Base-by-base conservation (phyloP, 2,797 vertebrate species). In the Sphaeramia orbicularis region DNA sequence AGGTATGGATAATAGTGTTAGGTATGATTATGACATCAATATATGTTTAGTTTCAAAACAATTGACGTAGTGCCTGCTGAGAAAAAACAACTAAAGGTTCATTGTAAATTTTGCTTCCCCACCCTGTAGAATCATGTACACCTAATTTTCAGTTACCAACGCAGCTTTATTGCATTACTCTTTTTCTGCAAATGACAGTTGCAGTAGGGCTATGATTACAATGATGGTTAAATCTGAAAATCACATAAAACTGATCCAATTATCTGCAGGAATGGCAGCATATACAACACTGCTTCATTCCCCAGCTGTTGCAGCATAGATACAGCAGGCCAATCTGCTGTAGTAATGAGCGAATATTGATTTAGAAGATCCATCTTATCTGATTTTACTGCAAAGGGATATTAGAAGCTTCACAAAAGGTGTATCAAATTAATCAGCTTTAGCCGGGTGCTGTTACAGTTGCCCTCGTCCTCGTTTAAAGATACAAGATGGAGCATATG, bases 331-430 rank as follows among this genome's bases (percentile, higher is more conserved):
- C 87, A 81, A 80, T 90, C 67, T 82, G 59, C 82, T 86, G 73
- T 73, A 67, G 83, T 92, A 92, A 93, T 92, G 88, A 94, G 75
- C 74, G 67, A 78, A 74, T 93, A 94, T 92, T 91, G 91, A 94
- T 92, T 86, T 50, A 75, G 81, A 89, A 80, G 76, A 92, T 88
- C 80, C 80, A 50, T 63, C 58, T 84, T 89, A 89, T 89, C 85
- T 83, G 85, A 89, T 89, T 89, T 73, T 74, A 74, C 83, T 83
- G 76, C 84, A 75, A 72, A 86, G 74, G 86, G 91, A 92, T 92
- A 92, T 90, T 86, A 88, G 78, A 80, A 82, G 84, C 86, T 86
- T 86, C 75, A 87, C 61, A 83, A 81, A 88, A 81, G 76, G 83
- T 92, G 66, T 85, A 89, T 90, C 82, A 76, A 81, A 90, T 92